Evolutionary conservation across 2,797 vertebrate species (phyloP).

Genomic region (Vireo griseus): DNA sequence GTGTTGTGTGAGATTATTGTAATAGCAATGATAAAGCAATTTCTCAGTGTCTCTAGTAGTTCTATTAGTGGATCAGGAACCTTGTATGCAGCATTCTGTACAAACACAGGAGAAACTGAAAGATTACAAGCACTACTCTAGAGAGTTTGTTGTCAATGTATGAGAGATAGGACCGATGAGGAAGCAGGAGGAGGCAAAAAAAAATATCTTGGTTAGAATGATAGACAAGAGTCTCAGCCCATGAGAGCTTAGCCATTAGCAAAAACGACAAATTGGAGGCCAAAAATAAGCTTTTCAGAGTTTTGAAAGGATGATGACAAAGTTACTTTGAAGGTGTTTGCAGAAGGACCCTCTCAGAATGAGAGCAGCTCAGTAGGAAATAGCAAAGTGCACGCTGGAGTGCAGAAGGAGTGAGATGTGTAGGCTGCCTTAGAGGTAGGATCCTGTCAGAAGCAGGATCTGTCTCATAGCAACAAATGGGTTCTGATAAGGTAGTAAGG

Average conservation of each 20-base stretch:
- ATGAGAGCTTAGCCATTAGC: not conserved
- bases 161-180: not conserved
- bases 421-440: not conserved
- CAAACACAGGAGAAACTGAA: not conserved
- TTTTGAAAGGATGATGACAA: not conserved
- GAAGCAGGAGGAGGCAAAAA: not conserved
- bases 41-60: not conserved
- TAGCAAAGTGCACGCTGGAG: accelerated
- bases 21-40: not conserved
- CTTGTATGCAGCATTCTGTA: not conserved
- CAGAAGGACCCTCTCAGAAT: not conserved
- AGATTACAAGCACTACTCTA: not conserved
- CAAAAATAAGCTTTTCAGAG: not conserved
- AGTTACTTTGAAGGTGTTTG: not conserved
- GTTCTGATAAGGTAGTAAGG: not conserved
- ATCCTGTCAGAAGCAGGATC: not conserved
- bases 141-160: not conserved
- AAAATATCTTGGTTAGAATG: not conserved
- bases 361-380: not conserved
- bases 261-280: not conserved
- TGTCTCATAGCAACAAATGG: not conserved
- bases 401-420: not conserved
- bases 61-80: not conserved
- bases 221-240: not conserved
- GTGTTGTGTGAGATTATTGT: not conserved